Conservation (phyloP, 2,113 vertebrate genomes). For the Aplodontia rufa region DNA sequence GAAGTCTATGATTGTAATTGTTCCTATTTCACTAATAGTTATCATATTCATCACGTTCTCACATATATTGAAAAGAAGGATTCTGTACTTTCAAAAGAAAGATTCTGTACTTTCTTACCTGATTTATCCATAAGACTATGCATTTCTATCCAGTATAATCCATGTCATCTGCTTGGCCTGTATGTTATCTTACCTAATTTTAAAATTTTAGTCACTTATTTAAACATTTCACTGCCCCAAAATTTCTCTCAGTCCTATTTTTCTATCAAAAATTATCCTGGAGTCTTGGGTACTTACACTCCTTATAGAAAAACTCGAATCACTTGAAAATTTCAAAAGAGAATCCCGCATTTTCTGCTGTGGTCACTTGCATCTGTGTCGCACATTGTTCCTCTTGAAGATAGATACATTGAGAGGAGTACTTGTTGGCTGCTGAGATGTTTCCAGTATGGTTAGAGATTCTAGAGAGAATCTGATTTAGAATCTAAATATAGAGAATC, state of each 20-base stretch:
- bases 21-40: not conserved
- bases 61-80: not conserved
- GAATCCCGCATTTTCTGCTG: not conserved
- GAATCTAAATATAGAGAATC: too few relatives aligned
- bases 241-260: not conserved
- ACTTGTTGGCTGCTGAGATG: not conserved
- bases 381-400: not conserved
- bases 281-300: not conserved
- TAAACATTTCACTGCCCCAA: not conserved
- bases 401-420: not conserved
- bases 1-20: not conserved
- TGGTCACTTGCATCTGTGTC: not conserved
- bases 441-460: not conserved
- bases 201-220: not conserved
- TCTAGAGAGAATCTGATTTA: not conserved
- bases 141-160: not conserved
- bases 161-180: not conserved
- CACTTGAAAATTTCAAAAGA: not conserved
- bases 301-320: not conserved
- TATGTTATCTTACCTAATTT: slow-evolving; percentile 16
- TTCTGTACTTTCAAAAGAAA: not conserved
- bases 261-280: not conserved
- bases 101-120: not conserved
- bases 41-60: not conserved
- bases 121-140: not conserved